Percentiles rank a stretch among this genome's conserved stretches.
These are phyloP conservation scores for Sorex fumeus DNA, from an alignment of 2,113 vertebrate species.

Conservation along the genomic window DNA sequence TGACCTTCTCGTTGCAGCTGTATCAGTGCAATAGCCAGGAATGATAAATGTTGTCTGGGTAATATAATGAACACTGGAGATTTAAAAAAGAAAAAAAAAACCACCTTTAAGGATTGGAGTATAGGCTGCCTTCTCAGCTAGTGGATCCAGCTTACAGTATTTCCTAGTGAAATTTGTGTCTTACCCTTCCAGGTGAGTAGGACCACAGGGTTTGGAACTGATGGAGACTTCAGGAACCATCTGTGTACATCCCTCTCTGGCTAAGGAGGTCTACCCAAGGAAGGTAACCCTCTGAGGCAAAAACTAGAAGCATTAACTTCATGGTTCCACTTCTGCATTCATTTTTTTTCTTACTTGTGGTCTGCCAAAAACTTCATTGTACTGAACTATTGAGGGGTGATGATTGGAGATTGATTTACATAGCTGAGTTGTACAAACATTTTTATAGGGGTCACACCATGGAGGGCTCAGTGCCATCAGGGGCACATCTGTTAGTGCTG, in stretches of 20 bases:
- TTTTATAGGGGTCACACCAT: too few relatives aligned
- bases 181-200: neutral
- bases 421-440: too few relatives aligned
- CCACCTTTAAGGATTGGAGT: neutral
- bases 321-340: neutral
- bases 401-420: neutral
- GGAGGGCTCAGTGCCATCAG: too few relatives aligned
- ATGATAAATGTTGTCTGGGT: conserved; percentile 24
- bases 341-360: neutral
- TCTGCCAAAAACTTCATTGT: neutral
- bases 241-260: neutral
- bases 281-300: neutral
- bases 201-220: neutral
- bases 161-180: neutral
- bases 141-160: neutral
- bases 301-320: neutral
- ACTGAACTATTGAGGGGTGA: neutral
- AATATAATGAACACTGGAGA: conserved; percentile 32
- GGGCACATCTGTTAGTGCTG: neutral
- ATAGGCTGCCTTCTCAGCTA: neutral
- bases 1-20: neutral
- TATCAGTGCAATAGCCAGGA: neutral
- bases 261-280: neutral
- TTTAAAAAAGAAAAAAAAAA: too few relatives aligned
- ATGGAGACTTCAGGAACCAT: neutral